Evolutionary conservation across 1,140 invertebrate species (phyloP).

Genomic region (Drosophila nebulosa): DNA sequence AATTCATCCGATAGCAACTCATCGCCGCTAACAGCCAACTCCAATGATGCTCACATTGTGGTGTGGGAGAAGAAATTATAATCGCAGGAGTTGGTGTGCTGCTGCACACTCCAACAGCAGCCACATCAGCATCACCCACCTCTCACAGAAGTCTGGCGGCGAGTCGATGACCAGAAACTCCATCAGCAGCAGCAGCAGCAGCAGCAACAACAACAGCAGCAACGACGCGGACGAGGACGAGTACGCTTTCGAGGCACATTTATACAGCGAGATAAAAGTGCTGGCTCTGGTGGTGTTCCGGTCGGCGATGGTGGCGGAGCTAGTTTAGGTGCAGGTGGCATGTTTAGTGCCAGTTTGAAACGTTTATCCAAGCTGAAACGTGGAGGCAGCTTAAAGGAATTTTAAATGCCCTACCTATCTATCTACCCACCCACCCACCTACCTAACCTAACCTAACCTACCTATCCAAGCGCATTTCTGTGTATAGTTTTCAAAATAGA

Average conservation of each 20-base stretch:
- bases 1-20: slow-evolving; percentile 21
- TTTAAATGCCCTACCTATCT: slow-evolving; percentile 33
- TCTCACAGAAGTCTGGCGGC: slow-evolving; percentile 50
- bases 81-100: slow-evolving; percentile 80
- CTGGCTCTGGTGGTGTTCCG: slow-evolving; percentile 2
- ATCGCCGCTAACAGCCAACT: slow-evolving; percentile 83
- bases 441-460: too few species aligned
- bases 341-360: slow-evolving; percentile 61
- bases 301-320: neutral
- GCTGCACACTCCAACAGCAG: slow-evolving; percentile 65
- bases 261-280: slow-evolving; percentile 46
- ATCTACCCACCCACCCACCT: neutral
- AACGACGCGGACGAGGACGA: slow-evolving; percentile 47
- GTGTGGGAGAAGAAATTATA: slow-evolving; percentile 95
- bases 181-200: slow-evolving; percentile 6
- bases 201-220: slow-evolving; percentile 11
- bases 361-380: slow-evolving; percentile 72
- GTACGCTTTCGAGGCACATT: slow-evolving; percentile 69
- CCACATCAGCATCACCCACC: slow-evolving; percentile 63
- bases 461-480: neutral
- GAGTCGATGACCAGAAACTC: slow-evolving; percentile 34
- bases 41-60: slow-evolving; percentile 91
- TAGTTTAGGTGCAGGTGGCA: slow-evolving; percentile 15
- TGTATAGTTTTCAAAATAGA: neutral
- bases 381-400: slow-evolving; percentile 74